Base-by-base conservation (phyloP, 64 coral and sea anemone genomes). In the Dendrophyllia cribrosa region DNA sequence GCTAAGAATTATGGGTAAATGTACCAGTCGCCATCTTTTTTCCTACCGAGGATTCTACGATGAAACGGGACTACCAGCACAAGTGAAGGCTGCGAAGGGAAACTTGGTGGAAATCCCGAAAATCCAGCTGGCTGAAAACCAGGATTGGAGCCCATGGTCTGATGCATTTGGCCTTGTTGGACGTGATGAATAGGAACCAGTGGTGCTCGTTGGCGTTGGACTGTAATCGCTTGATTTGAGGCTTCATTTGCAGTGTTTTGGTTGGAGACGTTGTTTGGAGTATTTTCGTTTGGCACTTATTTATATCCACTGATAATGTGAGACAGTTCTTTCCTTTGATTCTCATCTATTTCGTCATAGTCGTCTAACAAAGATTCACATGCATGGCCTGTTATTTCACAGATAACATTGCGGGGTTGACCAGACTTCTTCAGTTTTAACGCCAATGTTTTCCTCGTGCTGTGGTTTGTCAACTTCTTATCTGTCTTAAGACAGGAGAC, bases 341-440 rank as follows among this genome's bases (percentile, higher is more conserved):
- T 65, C 60, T 25, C 23, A 2, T 34, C 34, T 64, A 89, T 74
- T 67, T 89, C 19, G 66, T 94, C 86, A 43, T 89, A 89, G 34
- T 34, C 0, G 62, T 94, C 79, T 23, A 89, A 61, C 0, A 78
- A 94, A 23, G 87, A 81, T 66, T 89, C 87, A 23, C 55, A 44
- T 14, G 92, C 67, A 89, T 94, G 92, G 50, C 92, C 92, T 4
- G 92, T 94, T 23, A 87, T 87, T 79, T 93, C 85, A 19, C 58
- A 64, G 60, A 88, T 93, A 14, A 78, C 53, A 55, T 95, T 21
- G 59, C 34, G 34, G 0, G 34, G 34, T 34, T 34, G 34, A 34
- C 34, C 34, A 34, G 34, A 34, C 34, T 34, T 34, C 34, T 34
- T 34, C 34, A 34, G 34, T 34, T 34, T 34, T 34, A 2, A 34